Conservation (phyloP, 2,888 invertebrate species). For the Ophioninae sp. region DNA sequence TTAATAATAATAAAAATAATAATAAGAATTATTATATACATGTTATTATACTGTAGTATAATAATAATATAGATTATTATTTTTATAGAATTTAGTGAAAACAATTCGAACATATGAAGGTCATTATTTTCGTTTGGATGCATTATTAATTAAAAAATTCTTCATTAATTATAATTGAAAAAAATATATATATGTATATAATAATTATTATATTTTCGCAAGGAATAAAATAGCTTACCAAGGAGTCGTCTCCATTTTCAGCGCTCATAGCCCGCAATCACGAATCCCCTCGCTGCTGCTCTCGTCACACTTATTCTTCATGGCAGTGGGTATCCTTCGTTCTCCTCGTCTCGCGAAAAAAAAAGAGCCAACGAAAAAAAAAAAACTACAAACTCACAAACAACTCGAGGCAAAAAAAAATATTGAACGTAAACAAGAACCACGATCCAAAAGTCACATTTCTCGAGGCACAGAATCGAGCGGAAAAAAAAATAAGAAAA, state of each 20-base stretch:
- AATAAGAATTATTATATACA: no score
- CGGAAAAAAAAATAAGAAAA: no score
- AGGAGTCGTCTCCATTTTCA: conserved; percentile 81
- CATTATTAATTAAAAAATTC: no score
- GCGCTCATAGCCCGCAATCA: conserved; percentile 79
- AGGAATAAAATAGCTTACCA: conserved; percentile 74
- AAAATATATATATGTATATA: no score
- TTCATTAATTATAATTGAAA: no score
- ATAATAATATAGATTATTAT: no score
- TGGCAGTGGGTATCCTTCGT: conserved; percentile 53
- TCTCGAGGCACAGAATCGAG: neutral
- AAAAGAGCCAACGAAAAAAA: neutral
- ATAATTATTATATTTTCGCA: neutral
- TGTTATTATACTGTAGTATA: no score
- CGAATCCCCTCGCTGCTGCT: conserved; percentile 69
- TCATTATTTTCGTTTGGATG: no score
- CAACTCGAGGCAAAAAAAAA: neutral
- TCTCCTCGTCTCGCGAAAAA: conserved; percentile 5
- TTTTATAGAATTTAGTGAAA: no score
- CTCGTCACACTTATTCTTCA: conserved; percentile 61
- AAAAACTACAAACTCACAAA: neutral
- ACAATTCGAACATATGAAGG: no score
- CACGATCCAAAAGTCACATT: conserved; percentile 47
- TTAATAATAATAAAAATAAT: no score
- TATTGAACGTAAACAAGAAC: neutral